Conservation (phyloP, 2,797 vertebrate species). For the Trichosurus vulpecula region DNA sequence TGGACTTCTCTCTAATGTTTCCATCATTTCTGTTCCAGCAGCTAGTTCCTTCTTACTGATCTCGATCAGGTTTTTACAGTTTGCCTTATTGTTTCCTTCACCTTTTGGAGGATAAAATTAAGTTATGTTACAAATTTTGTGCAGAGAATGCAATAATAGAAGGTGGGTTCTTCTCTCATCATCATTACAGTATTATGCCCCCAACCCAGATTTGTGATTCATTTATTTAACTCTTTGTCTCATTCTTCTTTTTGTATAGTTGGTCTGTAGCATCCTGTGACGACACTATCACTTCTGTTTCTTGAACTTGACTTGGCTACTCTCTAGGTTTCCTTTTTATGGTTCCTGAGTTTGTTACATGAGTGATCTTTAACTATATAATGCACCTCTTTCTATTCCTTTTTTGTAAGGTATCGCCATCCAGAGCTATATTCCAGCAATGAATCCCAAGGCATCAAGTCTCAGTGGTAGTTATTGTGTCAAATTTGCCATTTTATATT, state of each 20-base stretch:
- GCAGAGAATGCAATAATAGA: neutral
- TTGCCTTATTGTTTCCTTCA: neutral
- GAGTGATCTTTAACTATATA: neutral
- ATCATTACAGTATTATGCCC: neutral
- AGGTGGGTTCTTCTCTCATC: neutral
- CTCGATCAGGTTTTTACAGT: neutral
- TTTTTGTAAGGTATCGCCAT: neutral
- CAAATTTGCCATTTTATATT: neutral
- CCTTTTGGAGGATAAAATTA: neutral
- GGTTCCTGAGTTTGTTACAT: neutral
- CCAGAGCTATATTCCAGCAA: neutral
- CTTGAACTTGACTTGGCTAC: neutral
- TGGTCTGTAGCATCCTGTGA: neutral
- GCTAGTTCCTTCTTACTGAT: neutral
- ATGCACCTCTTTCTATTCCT: neutral
- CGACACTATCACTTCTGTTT: neutral
- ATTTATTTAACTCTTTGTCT: neutral
- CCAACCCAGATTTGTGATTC: neutral
- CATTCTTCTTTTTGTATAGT: neutral
- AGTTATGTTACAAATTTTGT: neutral
- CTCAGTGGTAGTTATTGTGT: neutral
- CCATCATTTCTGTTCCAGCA: neutral
- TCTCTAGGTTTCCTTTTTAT: neutral
- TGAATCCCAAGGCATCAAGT: neutral
- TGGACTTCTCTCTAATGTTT: neutral